A percentile compares a stretch with the other conserved stretches of the same genome.
Evolutionary conservation across 2,113 vertebrate genomes (phyloP).

Genomic region (Pandion haliaetus): DNA sequence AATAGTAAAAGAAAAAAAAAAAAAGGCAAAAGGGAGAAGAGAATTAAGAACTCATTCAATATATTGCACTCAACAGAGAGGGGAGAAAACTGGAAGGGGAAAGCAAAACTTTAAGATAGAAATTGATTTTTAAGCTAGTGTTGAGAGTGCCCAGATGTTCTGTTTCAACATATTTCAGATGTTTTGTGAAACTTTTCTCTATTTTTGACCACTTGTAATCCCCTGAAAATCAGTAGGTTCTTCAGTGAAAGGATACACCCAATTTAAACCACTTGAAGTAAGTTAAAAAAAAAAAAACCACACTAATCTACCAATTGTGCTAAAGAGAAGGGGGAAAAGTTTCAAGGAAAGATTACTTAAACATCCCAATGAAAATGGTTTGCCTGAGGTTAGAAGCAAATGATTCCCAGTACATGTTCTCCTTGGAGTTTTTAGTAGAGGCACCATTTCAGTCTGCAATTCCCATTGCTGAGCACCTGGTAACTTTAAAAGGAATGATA

Average conservation of each 20-base stretch:
- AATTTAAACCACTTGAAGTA: not conserved
- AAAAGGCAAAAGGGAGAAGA: not conserved
- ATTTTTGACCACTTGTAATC: not conserved
- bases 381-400: not conserved
- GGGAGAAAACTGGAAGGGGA: not conserved
- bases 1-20: not conserved
- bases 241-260: not conserved
- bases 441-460: not conserved
- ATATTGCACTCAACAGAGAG: not conserved
- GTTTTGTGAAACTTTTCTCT: not conserved
- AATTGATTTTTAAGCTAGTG: not conserved
- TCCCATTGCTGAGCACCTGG: not conserved
- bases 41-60: not conserved
- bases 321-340: not conserved
- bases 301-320: not conserved
- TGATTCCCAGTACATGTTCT: not conserved
- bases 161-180: not conserved
- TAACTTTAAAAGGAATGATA: not conserved
- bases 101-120: not conserved
- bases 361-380: not conserved
- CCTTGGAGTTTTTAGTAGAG: not conserved
- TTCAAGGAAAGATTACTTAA: not conserved
- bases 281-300: not conserved
- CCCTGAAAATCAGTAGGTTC: not conserved
- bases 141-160: conserved; percentile 1